These are phyloP conservation scores for Thumatha senex DNA, from an alignment of 2,888 invertebrate genomes.

Conservation along the genomic window DNA sequence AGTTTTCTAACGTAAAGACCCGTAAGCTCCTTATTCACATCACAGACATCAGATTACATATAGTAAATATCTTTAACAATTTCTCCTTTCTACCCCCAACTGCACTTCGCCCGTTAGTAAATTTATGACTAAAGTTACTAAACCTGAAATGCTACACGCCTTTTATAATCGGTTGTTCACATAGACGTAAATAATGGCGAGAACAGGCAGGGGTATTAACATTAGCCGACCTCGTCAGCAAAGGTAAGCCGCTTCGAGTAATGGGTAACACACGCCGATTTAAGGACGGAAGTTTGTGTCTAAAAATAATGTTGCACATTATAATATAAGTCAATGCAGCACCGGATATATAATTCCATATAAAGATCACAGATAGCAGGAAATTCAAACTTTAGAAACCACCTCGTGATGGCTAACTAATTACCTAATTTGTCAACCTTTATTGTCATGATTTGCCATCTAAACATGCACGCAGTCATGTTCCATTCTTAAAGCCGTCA, in stretches of 20 bases:
- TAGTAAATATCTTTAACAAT: not conserved
- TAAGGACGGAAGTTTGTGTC: slow-evolving; percentile 4
- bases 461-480: slow-evolving; percentile 36
- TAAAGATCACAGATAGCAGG: slow-evolving; percentile 5
- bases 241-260: slow-evolving; percentile 52
- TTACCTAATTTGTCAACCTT: slow-evolving; percentile 67
- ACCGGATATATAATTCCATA: not conserved
- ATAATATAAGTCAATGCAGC: not conserved
- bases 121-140: not conserved
- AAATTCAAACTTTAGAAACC: slow-evolving; percentile 20
- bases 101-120: not conserved
- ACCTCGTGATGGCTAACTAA: slow-evolving; percentile 58
- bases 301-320: not conserved
- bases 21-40: slow-evolving; percentile 7
- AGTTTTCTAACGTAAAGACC: not conserved
- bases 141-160: slow-evolving; percentile 17
- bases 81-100: slow-evolving; percentile 5
- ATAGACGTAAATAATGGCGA: slow-evolving; percentile 24
- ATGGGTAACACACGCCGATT: slow-evolving; percentile 29
- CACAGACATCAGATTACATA: slow-evolving; percentile 11
- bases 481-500: slow-evolving; percentile 61
- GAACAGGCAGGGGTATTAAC: slow-evolving; percentile 33
- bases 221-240: slow-evolving; percentile 51
- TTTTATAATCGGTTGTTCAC: slow-evolving; percentile 10
- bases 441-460: slow-evolving; percentile 34